A percentile compares a stretch with the other conserved stretches of the same genome.
phyloP scores from a whole-genome alignment of 1,140 invertebrate genomes.

The Pissodes strobi region DNA sequence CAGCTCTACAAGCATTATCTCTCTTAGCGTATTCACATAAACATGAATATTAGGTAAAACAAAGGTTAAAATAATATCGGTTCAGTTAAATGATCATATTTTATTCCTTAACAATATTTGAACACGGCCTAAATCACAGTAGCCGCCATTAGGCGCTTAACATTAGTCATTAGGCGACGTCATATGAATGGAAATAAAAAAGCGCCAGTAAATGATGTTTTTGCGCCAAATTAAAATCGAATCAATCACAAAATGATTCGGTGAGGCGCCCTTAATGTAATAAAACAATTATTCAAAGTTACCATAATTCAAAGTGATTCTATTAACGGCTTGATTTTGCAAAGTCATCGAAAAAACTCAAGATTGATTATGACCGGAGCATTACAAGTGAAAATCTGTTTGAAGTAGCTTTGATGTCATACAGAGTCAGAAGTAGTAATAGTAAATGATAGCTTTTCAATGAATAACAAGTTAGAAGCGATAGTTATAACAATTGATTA shows the following conservation, averaged over 20 bases:
- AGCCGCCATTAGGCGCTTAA: too few species aligned
- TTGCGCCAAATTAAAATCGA: slow-evolving; percentile 32
- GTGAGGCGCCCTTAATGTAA: slow-evolving; percentile 31
- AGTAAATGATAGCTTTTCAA: slow-evolving; percentile 12
- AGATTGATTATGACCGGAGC: slow-evolving; percentile 32
- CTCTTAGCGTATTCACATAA: too few species aligned
- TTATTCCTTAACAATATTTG: too few species aligned
- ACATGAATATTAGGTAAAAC: too few species aligned
- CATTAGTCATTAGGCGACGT: slow-evolving; percentile 24
- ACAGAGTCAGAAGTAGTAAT: slow-evolving; percentile 19
- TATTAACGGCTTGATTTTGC: slow-evolving; percentile 28
- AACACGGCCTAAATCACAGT: too few species aligned
- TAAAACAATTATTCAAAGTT: slow-evolving; percentile 38
- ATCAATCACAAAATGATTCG: slow-evolving; percentile 29
- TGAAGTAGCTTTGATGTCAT: slow-evolving; percentile 26
- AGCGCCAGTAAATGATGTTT: slow-evolving; percentile 27
- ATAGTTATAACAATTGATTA: too few species aligned
- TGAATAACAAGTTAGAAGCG: too few species aligned
- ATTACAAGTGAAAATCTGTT: slow-evolving; percentile 35
- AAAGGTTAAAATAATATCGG: too few species aligned
- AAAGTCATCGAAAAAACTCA: slow-evolving; percentile 30
- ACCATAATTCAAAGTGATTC: slow-evolving; percentile 35
- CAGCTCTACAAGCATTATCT: too few species aligned
- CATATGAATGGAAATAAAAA: slow-evolving; percentile 24
- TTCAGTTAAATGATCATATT: too few species aligned